Percentiles rank a stretch among this genome's conserved stretches.
These are phyloP conservation scores for Himalopsyche tibetana DNA, from an alignment of 2,888 invertebrate genomes.

Conservation along the genomic window DNA sequence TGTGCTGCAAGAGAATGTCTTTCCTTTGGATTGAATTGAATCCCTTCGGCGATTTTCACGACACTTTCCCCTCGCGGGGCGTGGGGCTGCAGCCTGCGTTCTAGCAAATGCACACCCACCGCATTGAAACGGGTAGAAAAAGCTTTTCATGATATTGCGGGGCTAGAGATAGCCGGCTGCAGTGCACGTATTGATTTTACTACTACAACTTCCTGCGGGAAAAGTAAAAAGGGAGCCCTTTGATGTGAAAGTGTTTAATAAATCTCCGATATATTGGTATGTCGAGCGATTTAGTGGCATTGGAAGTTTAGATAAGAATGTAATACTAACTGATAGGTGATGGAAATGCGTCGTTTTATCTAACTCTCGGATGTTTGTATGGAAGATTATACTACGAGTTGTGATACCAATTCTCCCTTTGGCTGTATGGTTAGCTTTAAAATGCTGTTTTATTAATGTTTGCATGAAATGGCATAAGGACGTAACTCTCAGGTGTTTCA, in stretches of 20 bases:
- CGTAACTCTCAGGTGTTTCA: too few species aligned
- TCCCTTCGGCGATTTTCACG: background rate
- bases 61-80: background rate
- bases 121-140: slow-evolving; percentile 19
- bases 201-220: background rate
- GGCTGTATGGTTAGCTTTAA: too few species aligned
- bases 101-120: slow-evolving; percentile 6
- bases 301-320: background rate
- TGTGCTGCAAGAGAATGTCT: too few species aligned
- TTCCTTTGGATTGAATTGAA: background rate
- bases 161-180: slow-evolving; percentile 1
- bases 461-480: too few species aligned
- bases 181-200: slow-evolving; percentile 21
- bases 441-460: too few species aligned
- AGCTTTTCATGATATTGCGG: slow-evolving; percentile 8
- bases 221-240: background rate
- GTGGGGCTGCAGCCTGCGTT: background rate
- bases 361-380: too few species aligned
- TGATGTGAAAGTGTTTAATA: slow-evolving; percentile 18
- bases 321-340: background rate
- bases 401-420: too few species aligned
- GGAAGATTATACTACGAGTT: too few species aligned
- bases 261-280: background rate
- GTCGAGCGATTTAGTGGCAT: slow-evolving; percentile 7
- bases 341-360: background rate